Base-by-base conservation (phyloP, 2,888 invertebrate genomes). In the Nemurella pictetii region DNA sequence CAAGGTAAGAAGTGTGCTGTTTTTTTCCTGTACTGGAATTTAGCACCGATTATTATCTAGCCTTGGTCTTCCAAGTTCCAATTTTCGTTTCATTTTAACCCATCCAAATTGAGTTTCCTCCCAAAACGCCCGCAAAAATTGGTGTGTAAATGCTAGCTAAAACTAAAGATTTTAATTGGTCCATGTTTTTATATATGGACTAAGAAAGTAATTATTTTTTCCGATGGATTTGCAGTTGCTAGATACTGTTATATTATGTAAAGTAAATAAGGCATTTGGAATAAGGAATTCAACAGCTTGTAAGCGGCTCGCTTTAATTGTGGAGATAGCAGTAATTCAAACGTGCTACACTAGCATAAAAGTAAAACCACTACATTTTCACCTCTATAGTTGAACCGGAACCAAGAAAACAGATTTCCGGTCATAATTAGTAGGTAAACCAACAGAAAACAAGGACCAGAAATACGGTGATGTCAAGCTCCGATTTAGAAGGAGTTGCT, bases 331-430 rank as follows among this genome's bases (percentile, higher is more conserved):
- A 32, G 32, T 55, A 55, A 55, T 12, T 55, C 1, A 7, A 55
- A 55, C 20, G 55, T 55, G 55, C 20, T 55, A 15, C 55, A 20
- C n/a, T n/a, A 55, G 2, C 15, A 55, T 15, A 55, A 55, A 55
- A 55, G 20, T 15, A 55, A 55, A 55, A 55, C 9, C 12, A 7
- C 20, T 1, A 20, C 55, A 55, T 55, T 15, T 55, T 55, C 55
- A 55, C 20, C 3, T 32, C 4, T 55, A 15, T 55, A 55, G 55
- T 26, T 75, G 75, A 75, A 75, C 75, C 75, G 75, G 75, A 75
- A 75, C 75, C 75, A 75, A 75, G 75, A 26, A 15, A 75, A 26
- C 75, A 75, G 75, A 75, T 75, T 75, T 75, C 75, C 75, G 75
- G 75, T 28, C 75, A 26, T 26, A 75, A 12, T 26, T 25, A 75